Evolutionary conservation across 2,888 invertebrate species (phyloP), one percentile per base, ranked within the genome.

Genomic region (Myopa testacea): DNA sequence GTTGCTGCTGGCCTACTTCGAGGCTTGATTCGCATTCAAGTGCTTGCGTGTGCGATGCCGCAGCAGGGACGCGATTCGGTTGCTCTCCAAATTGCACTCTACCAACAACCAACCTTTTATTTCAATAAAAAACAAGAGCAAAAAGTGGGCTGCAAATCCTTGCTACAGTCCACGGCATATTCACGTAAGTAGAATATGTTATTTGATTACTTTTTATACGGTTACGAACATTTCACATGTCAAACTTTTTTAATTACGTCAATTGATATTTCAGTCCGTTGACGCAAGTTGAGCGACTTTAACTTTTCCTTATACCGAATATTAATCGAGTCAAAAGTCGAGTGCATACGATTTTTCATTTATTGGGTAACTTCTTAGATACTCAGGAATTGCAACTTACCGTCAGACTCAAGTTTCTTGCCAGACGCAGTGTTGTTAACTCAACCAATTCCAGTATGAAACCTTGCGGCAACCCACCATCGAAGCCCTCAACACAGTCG

Each of bases 401-500:
- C 82, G 84, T 82, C 68, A 89, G 85, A 78, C 86, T 89, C 65
- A 90, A 84, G 82, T 90, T 90, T 76, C 88, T 83, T 79, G 86
- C 88, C 82, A 91, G 86, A 77, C 90, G 90, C 82, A 94, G 89
- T 50, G 92, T 92, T 3, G 94, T 94, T 81, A 95, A 88, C 86
- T 95, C 95, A 73, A 95, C 91, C 75, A 95, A 90, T 87, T 95
- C 95, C 92, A 95, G 93, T 80, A 95, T 92, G 90, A 96, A 96
- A 84, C 93, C 93, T 89, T 96, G 96, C 4, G 96, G 96, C 69
- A 96, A 91, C 12, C 96, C 96, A 68, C 96, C 96, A 85, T 96
- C 95, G 89, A 96, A 96, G 84, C 95, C 95, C 89, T 96, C 96
- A 76, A 94, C 92, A 88, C 97, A 97, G 82, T 96, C 95, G 71